Percentiles rank a stretch among this genome's conserved stretches.
Evolutionary conservation across 2,888 invertebrate genomes (phyloP).

Genomic region (Thymelicus sylvestris): DNA sequence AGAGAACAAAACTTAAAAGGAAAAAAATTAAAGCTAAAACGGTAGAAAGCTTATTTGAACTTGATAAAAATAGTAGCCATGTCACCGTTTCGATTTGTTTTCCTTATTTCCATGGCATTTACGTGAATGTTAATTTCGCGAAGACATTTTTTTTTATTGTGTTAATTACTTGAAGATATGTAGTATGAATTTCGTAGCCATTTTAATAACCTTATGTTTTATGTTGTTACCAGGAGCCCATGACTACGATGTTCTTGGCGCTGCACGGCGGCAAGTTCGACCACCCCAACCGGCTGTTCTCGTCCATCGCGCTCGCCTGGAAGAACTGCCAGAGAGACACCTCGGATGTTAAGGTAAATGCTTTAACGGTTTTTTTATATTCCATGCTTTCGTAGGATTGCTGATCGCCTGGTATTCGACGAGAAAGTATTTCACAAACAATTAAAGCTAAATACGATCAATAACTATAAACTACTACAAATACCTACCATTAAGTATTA

Average conservation of each 20-base stretch:
- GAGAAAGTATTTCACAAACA: no score
- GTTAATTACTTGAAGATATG: no score
- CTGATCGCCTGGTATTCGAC: no score
- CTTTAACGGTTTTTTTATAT: not conserved
- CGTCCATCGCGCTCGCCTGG: slow-evolving; percentile 97
- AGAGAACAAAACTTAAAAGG: slow-evolving; percentile 25
- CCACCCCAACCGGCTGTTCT: slow-evolving; percentile 98
- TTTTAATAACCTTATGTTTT: no score
- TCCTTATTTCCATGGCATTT: slow-evolving; percentile 36
- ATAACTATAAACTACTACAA: no score
- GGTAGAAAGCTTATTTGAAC: slow-evolving; percentile 40
- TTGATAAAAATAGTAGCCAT: slow-evolving; percentile 41
- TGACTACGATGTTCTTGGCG: slow-evolving; percentile 99
- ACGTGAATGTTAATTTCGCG: slow-evolving; percentile 17
- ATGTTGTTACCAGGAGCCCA: slow-evolving; percentile 91
- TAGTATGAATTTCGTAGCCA: no score
- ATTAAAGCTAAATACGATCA: no score
- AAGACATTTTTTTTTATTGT: not conserved
- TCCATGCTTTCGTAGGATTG: no score
- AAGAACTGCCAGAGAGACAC: slow-evolving; percentile 99
- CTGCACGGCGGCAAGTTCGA: slow-evolving; percentile 99
- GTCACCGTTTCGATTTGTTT: slow-evolving; percentile 34
- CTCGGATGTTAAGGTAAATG: slow-evolving; percentile 96
- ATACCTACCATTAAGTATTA: no score
- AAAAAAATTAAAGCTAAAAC: slow-evolving; percentile 38